Base-by-base conservation (phyloP, 2,888 invertebrate genomes). In the Papilio elwesi region DNA sequence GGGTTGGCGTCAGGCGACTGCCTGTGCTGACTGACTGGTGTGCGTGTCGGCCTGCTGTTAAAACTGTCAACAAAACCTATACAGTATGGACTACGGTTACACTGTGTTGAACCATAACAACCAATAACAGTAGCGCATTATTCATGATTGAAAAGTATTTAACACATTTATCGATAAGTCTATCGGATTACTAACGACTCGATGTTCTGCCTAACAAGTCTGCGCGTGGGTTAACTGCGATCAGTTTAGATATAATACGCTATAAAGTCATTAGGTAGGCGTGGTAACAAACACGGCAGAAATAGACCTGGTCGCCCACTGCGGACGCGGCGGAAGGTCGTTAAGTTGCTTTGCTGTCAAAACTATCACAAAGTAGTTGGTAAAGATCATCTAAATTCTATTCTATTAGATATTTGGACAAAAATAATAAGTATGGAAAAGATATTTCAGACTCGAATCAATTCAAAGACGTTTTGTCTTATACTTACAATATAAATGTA, bases 201-300 rank as follows among this genome's bases (percentile, higher is more conserved):
- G 13, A n/a, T 43, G 43, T 62, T 59, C 48, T 49, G 1, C 10
- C 43, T 43, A 43, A 43, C 67, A 70, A 68, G 26, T 15, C 48
- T 57, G 12, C 12, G 64, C 59, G 70, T 68, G 70, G 71, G 74
- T 71, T 66, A 71, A 73, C 66, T 65, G 62, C 55, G 57, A 57
- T 65, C 66, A 9, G 43, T 62, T 48, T 62, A 51, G 59, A 72
- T 64, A 48, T 67, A n/a, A 59, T 26, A 57, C 67, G 62, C 59
- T 55, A 43, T 70, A 13, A 72, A 53, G 15, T 59, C 12, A 9
- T 71, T 43, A 11, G 3, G 71, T 71, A 59, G 71, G 71, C 51
- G 71, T 49, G 38, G 57, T 65, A 55, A 63, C 68, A 62, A 52
- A 62, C 52, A 65, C n/a, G 48, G 49, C 49, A n/a, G 38, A 48